These are phyloP conservation scores for Anoplius nigerrimus DNA, from an alignment of 2,888 invertebrate species.

Conservation along the genomic window DNA sequence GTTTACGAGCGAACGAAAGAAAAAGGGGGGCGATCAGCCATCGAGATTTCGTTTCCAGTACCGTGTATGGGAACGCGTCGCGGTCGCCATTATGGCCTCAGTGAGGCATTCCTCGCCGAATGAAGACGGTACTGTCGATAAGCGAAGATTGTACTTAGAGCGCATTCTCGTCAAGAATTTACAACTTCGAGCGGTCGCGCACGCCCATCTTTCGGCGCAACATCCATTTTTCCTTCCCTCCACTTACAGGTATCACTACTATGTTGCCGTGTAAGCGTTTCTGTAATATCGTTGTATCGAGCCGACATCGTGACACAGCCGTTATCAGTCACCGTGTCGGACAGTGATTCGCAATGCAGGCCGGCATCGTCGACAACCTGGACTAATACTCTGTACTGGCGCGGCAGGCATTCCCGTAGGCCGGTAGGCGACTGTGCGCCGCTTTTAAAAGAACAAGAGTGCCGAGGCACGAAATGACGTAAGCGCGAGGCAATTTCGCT, in stretches of 20 bases:
- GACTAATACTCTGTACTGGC: no score
- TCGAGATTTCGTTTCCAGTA: slow-evolving; percentile 30
- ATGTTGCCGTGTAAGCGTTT: no score
- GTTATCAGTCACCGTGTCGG: no score
- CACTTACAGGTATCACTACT: no score
- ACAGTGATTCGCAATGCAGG: no score
- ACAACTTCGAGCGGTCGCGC: no score
- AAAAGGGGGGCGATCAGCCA: slow-evolving; percentile 24
- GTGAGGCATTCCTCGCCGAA: slow-evolving; percentile 22
- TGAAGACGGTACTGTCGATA: slow-evolving; percentile 22
- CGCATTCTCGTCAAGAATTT: neutral
- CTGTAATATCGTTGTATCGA: no score
- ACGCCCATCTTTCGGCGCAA: no score
- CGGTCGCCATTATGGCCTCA: slow-evolving; percentile 12
- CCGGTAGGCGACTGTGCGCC: neutral
- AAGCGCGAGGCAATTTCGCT: slow-evolving; percentile 4
- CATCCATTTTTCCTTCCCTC: no score
- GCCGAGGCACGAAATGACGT: neutral
- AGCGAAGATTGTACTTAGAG: slow-evolving; percentile 7
- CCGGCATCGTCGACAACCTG: no score
- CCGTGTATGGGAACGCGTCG: slow-evolving; percentile 1
- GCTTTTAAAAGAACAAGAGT: slow-evolving; percentile 3
- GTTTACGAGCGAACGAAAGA: slow-evolving; percentile 26
- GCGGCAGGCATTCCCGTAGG: neutral
- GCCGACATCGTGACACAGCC: no score